Percentiles rank a stretch among this genome's conserved stretches.
Conservation (phyloP, 2,797 vertebrate species). For the Gymnothorax javanicus region DNA sequence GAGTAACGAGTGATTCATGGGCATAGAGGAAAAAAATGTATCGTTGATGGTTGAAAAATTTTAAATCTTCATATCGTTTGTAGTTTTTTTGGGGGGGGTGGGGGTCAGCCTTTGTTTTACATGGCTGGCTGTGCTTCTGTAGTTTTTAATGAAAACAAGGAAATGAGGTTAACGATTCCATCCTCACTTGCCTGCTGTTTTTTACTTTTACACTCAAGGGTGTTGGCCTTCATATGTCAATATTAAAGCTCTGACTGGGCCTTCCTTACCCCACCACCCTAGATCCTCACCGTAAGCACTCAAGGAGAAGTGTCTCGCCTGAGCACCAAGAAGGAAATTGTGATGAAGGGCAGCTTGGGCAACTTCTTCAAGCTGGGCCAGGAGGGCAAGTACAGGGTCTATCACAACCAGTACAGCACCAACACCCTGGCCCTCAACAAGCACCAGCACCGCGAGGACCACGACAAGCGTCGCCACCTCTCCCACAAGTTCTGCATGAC, state of each 20-base stretch:
- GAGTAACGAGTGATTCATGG: neutral
- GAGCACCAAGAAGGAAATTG: conserved; percentile 85
- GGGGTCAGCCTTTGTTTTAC: neutral
- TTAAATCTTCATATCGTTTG: neutral
- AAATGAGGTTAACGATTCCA: neutral
- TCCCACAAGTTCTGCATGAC: conserved; percentile 98
- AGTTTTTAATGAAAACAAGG: neutral
- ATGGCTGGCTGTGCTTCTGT: neutral
- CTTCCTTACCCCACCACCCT: conserved; percentile 16
- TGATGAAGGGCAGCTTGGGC: conserved; percentile 86
- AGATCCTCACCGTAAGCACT: conserved; percentile 90
- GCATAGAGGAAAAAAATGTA: neutral
- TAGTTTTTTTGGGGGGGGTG: neutral
- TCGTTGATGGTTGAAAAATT: neutral
- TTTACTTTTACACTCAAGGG: neutral
- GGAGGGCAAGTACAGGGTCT: conserved; percentile 93
- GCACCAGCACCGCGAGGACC: conserved; percentile 97
- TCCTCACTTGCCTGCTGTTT: neutral
- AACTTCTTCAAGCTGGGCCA: conserved; percentile 94
- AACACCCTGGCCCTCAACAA: conserved; percentile 96
- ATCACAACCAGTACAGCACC: conserved; percentile 82
- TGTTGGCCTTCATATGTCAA: neutral
- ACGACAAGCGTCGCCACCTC: conserved; percentile 96
- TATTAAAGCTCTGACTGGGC: neutral
- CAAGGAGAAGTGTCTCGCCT: conserved; percentile 90